These are phyloP conservation scores for Carollia perspicillata DNA, from an alignment of 2,113 vertebrate genomes.

Conservation along the genomic window DNA sequence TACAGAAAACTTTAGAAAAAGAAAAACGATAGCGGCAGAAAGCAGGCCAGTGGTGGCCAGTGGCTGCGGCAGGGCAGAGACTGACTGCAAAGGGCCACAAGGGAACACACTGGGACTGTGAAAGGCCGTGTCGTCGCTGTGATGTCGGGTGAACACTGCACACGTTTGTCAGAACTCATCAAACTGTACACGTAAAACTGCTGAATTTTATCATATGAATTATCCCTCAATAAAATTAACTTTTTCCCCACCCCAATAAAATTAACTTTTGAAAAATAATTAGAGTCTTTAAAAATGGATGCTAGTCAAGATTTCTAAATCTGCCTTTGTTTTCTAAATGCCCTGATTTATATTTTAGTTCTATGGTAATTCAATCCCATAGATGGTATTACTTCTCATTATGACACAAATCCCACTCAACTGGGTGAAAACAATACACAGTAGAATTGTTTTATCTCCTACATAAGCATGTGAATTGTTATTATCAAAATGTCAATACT, in stretches of 20 bases:
- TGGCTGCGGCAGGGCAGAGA: not conserved
- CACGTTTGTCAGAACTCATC: not conserved
- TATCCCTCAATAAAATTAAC: not conserved
- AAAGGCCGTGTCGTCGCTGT: not conserved
- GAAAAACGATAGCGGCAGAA: not conserved
- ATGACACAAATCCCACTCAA: not conserved
- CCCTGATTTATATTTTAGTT: conserved; percentile 1
- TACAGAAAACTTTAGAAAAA: not conserved
- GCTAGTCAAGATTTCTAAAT: not conserved
- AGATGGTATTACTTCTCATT: not conserved
- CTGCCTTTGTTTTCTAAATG: conserved; percentile 6
- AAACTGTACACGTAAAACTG: not conserved
- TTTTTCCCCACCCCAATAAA: not conserved
- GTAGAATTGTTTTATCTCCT: not conserved
- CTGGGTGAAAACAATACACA: not conserved
- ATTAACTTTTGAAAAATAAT: not conserved
- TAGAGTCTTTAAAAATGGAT: conserved; percentile 17
- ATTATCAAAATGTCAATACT: conserved; percentile 14
- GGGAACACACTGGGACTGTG: not conserved
- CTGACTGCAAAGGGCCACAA: not conserved
- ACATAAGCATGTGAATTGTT: not conserved
- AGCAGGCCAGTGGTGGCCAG: not conserved
- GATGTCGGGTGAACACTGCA: not conserved
- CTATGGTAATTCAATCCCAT: not conserved
- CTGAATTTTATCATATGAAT: not conserved